phyloP scores from a whole-genome alignment of 2,888 invertebrate genomes.

The Eristalinus sepulchralis region DNA sequence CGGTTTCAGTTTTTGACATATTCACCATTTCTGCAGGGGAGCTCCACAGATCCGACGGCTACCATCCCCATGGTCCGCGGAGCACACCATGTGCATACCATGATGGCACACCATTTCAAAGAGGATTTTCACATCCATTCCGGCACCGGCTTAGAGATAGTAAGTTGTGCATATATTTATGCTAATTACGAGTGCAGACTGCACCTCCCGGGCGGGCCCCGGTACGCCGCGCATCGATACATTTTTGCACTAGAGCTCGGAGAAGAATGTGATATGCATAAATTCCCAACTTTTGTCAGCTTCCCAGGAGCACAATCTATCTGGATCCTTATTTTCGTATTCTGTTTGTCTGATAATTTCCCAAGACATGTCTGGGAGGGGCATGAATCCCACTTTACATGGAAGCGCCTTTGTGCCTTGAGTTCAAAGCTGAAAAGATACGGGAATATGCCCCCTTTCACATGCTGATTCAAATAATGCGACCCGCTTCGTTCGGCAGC shows the following conservation, averaged over 20 bases:
- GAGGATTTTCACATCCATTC: constrained; percentile 31
- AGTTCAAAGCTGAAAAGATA: neutral
- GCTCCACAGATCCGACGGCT: neutral
- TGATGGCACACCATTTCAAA: neutral
- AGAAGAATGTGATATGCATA: constrained; percentile 39
- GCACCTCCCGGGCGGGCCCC: neutral
- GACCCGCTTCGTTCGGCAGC: neutral
- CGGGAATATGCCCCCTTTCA: neutral
- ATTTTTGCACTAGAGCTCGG: neutral
- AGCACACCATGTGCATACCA: neutral
- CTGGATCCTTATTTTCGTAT: neutral
- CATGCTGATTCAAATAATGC: neutral
- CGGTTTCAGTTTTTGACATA: constrained; percentile 50
- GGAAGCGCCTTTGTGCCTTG: neutral
- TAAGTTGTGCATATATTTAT: constrained; percentile 52
- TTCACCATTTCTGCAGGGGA: constrained; percentile 20
- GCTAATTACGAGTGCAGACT: constrained; percentile 42
- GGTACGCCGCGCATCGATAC: constrained; percentile 9
- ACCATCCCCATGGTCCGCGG: neutral
- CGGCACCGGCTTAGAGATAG: constrained; percentile 6
- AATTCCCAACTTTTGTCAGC: constrained; percentile 31
- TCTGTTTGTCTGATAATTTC: constrained; percentile 28
- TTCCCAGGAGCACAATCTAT: constrained; percentile 20
- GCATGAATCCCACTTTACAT: neutral
- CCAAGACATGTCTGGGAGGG: constrained; percentile 4